Evolutionary conservation across 2,888 invertebrate genomes (phyloP).

Genomic region (Stenolophus ochropezus): DNA sequence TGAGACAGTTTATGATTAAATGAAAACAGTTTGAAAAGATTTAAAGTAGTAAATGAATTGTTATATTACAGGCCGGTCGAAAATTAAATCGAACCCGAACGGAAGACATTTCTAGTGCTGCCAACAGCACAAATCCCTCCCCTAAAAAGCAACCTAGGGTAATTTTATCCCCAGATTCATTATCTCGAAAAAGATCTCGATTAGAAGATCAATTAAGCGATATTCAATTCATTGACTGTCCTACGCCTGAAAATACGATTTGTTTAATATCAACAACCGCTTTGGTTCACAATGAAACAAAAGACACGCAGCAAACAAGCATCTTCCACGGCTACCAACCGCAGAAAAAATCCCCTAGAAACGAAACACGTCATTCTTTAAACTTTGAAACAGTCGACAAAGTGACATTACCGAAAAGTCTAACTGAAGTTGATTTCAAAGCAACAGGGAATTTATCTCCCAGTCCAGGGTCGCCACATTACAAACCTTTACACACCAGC

Average conservation of each 20-base stretch:
- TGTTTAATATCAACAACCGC: constrained; percentile 69
- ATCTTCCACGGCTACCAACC: constrained; percentile 69
- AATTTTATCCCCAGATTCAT: constrained; percentile 74
- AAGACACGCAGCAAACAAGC: background rate
- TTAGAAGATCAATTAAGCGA: constrained; percentile 87
- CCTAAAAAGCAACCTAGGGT: constrained; percentile 78
- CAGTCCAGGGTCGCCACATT: constrained; percentile 70
- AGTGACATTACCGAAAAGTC: constrained; percentile 67
- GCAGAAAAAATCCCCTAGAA: constrained; percentile 71
- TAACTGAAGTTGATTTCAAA: constrained; percentile 69
- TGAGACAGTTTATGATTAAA: no score
- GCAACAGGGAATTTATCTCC: constrained; percentile 67
- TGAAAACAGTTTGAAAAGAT: no score
- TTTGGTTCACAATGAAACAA: constrained; percentile 66
- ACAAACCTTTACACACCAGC: constrained; percentile 69
- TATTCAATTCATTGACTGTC: constrained; percentile 88
- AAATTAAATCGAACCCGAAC: constrained; percentile 75
- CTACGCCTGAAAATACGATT: constrained; percentile 79
- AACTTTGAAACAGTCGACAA: constrained; percentile 67
- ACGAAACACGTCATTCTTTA: constrained; percentile 69
- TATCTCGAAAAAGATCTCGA: constrained; percentile 80
- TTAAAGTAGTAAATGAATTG: no score
- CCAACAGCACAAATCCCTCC: constrained; percentile 77
- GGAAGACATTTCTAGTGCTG: constrained; percentile 75
- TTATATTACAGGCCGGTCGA: constrained; percentile 70